Conservation (phyloP, 2,113 vertebrate species). For the Psittacara wagleri region DNA sequence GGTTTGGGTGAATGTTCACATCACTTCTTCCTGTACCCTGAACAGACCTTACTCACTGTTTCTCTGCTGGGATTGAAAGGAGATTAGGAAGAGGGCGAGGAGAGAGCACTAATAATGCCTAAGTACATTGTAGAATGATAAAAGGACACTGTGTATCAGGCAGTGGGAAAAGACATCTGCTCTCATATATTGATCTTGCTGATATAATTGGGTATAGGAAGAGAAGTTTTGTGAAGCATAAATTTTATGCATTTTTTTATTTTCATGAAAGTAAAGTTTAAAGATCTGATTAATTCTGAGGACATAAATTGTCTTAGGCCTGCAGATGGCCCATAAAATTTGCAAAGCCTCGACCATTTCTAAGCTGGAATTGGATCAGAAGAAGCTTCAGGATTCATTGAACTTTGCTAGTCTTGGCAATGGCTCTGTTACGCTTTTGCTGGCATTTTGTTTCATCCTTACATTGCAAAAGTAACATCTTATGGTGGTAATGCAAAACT, state of each 20-base stretch:
- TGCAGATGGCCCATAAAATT: conserved; percentile 6
- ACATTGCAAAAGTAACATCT: background rate
- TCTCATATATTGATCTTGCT: background rate
- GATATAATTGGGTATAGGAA: background rate
- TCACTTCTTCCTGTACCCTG: background rate
- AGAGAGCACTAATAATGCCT: background rate
- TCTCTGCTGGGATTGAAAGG: background rate
- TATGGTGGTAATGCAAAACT: background rate
- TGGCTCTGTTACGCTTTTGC: background rate
- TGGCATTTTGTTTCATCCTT: background rate
- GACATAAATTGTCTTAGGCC: background rate
- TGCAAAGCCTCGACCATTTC: background rate
- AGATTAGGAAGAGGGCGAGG: background rate
- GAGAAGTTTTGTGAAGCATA: background rate
- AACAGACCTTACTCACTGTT: background rate
- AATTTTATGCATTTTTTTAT: background rate
- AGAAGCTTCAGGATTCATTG: conserved; percentile 7
- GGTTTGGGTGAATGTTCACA: background rate
- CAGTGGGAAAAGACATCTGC: background rate
- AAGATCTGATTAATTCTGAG: background rate
- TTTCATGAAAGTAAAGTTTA: background rate
- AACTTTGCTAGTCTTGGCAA: background rate
- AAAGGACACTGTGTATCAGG: background rate
- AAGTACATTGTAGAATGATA: background rate
- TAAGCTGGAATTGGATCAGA: conserved; percentile 1